Evolutionary conservation across 2,888 invertebrate genomes (phyloP), one percentile per base, ranked within the genome.

Genomic region (Nezara viridula): DNA sequence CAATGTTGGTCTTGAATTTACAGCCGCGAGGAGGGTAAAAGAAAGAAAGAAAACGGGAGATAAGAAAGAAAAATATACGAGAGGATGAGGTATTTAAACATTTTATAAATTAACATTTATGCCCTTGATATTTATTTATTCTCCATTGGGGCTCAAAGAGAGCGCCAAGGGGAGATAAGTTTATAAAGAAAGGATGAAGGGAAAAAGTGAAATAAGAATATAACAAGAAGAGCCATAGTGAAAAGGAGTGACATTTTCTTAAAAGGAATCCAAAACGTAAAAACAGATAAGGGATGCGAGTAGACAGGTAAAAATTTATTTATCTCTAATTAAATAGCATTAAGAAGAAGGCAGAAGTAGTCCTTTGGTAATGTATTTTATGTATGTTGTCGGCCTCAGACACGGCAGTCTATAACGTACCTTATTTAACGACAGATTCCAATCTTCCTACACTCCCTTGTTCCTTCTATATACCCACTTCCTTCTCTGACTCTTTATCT

Each of bases 281-380:
- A 88, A 88, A 88, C 44, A 88, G 66, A 88, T 66, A 88, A 88
- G 88, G 73, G 86, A 55, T 50, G 86, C 50, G 50, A 55, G 55
- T 24, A 66, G 77, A 73, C 88, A 88, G 88, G 88, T 88, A 88
- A 88, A 88, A 88, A 88, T 88, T 44, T 88, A 73, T 88, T 88
- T 88, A 88, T 88, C 44, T 88, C 66, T 88, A 88, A 88, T 88
- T 88, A 88, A 88, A 88, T 88, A 88, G 77, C 88, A 88, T 88
- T 88, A 88, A 37, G 50, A n/a, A 86, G 50, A 19, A 73, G 50
- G 37, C 12, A 14, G 32, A 37, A 47, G 50, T 24, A 55, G 86
- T 52, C 77, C 47, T 88, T 88, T 77, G 66, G 60, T 60, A 88
- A 88, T 88, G 88, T 88, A 88, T 66, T 88, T 88, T 88, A 88